phyloP scores from a whole-genome alignment of 2,888 invertebrate species.

The Eilema depressum region DNA sequence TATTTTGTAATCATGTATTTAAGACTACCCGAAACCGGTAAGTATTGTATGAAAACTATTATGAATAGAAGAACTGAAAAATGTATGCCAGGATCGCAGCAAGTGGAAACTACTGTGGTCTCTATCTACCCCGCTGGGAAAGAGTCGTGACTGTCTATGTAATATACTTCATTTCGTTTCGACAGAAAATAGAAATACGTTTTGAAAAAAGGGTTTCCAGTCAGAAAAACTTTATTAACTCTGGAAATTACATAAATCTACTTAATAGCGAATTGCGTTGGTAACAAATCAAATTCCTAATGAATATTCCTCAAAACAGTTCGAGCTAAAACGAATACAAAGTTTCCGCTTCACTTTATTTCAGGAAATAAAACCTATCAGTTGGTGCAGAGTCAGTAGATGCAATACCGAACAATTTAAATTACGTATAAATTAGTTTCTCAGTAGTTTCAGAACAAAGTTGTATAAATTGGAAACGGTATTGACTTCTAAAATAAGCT shows the following conservation, averaged over 20 bases:
- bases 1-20: no score
- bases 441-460: conserved; percentile 43
- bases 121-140: no score
- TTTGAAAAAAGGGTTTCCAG: not conserved
- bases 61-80: no score
- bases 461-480: conserved; percentile 40
- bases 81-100: no score
- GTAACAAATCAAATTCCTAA: not conserved
- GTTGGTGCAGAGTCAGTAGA: conserved; percentile 21
- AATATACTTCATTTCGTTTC: no score
- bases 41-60: no score
- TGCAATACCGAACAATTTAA: conserved; percentile 28
- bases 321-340: not conserved
- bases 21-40: no score
- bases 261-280: not conserved
- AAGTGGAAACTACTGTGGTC: no score
- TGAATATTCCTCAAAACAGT: not conserved
- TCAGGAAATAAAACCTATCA: conserved; percentile 32
- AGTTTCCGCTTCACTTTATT: conserved; percentile 11
- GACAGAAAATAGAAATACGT: no score
- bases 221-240: not conserved
- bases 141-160: no score
- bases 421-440: conserved; percentile 55
- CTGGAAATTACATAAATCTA: not conserved
- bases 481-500: conserved; percentile 58